phyloP scores from a whole-genome alignment of 1,140 invertebrate genomes.

The Patella vulgata region DNA sequence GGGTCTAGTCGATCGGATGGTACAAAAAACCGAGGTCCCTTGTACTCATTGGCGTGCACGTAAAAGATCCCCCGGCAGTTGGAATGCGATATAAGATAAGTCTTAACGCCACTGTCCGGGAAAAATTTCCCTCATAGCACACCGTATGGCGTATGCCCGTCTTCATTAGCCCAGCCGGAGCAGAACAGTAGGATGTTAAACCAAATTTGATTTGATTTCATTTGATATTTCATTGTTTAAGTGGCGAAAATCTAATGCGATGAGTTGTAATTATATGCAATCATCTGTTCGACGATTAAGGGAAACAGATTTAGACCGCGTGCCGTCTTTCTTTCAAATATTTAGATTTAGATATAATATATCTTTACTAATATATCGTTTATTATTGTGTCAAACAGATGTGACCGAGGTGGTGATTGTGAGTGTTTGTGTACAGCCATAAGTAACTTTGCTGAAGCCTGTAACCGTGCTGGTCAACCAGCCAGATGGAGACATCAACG shows the following conservation, averaged over 20 bases:
- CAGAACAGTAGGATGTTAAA: too few species aligned
- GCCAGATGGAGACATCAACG: constrained; percentile 84
- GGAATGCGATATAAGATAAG: too few species aligned
- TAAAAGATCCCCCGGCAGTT: too few species aligned
- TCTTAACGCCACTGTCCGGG: too few species aligned
- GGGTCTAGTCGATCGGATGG: too few species aligned
- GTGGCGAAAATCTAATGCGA: not conserved
- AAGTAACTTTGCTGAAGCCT: constrained; percentile 85
- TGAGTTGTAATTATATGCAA: not conserved
- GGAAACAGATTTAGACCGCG: not conserved
- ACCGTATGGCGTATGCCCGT: too few species aligned
- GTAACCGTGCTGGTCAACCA: constrained; percentile 71
- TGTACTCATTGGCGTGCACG: too few species aligned
- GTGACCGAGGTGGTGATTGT: constrained; percentile 88
- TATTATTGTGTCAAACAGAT: constrained; percentile 72
- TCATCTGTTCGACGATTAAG: not conserved
- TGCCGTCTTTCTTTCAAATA: not conserved
- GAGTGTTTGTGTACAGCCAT: constrained; percentile 89
- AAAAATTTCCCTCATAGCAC: too few species aligned
- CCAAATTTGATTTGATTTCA: not conserved
- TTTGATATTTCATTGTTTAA: not conserved
- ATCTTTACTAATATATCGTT: not conserved
- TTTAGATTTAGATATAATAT: not conserved
- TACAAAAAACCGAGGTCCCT: too few species aligned
- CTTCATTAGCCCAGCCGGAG: too few species aligned